phyloP scores from a whole-genome alignment of 92 coral and sea anemone genomes.

The Zoanthus sociatus region DNA sequence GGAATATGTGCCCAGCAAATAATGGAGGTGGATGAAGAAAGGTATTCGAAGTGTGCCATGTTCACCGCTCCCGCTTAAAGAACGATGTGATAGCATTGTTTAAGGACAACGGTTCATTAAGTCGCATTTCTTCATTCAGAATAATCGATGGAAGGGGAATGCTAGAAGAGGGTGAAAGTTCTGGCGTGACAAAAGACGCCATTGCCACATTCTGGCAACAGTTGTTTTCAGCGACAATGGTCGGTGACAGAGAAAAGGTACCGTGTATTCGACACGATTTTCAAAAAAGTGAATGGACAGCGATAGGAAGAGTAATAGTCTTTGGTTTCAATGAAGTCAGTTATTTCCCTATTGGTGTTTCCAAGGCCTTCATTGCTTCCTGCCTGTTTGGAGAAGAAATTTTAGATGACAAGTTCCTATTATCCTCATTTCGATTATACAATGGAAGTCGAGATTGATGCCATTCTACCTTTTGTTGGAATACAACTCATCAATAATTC shows the following conservation, averaged over 20 bases:
- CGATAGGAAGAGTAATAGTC: slow-evolving; percentile 56
- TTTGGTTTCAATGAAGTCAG: slow-evolving; percentile 42
- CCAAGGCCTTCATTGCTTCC: slow-evolving; percentile 59
- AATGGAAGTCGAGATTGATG: no score
- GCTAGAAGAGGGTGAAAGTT: slow-evolving; percentile 55
- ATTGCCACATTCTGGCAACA: slow-evolving; percentile 66
- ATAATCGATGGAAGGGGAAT: slow-evolving; percentile 55
- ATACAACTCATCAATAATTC: no score
- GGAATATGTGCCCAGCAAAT: no score
- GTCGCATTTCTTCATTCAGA: slow-evolving; percentile 29
- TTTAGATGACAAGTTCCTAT: slow-evolving; percentile 54
- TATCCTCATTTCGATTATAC: slow-evolving; percentile 62
- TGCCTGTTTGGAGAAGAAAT: slow-evolving; percentile 69
- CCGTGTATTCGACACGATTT: slow-evolving; percentile 62
- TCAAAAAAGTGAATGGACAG: slow-evolving; percentile 60
- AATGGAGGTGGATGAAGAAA: no score
- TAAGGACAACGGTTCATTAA: slow-evolving; percentile 14
- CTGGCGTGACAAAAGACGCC: slow-evolving; percentile 52
- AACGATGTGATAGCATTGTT: slow-evolving; percentile 7
- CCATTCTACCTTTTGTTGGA: no score
- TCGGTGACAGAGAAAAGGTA: slow-evolving; percentile 60
- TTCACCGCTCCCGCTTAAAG: slow-evolving; percentile 33
- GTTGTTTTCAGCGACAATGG: slow-evolving; percentile 42
- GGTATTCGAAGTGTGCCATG: slow-evolving; percentile 11
- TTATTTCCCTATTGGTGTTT: slow-evolving; percentile 57